Percentiles rank a stretch among this genome's conserved stretches.
These are phyloP conservation scores for Callopanchax toddi DNA, from an alignment of 2,113 vertebrate genomes.

Conservation along the genomic window DNA sequence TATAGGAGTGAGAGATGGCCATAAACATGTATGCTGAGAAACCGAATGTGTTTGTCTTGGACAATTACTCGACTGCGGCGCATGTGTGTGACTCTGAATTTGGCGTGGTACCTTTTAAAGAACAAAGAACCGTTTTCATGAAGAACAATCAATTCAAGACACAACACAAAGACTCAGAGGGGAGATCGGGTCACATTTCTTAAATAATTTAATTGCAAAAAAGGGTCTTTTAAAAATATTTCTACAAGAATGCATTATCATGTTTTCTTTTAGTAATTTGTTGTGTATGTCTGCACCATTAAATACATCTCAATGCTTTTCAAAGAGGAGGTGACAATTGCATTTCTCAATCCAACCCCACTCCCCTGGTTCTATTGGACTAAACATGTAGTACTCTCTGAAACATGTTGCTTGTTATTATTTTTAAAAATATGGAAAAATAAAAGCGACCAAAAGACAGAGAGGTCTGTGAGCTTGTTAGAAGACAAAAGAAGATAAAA, in stretches of 20 bases:
- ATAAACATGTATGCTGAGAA: constrained; percentile 33
- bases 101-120: constrained; percentile 19
- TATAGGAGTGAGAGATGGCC: constrained; percentile 25
- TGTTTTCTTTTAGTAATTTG: constrained; percentile 72
- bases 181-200: constrained; percentile 77
- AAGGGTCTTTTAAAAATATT: constrained; percentile 90
- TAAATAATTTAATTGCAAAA: constrained; percentile 97
- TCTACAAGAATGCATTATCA: constrained; percentile 87
- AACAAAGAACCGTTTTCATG: constrained; percentile 14
- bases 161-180: constrained; percentile 58
- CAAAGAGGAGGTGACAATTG: constrained; percentile 73
- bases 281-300: constrained; percentile 75
- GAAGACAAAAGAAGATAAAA: constrained; percentile 43
- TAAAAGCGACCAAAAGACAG: constrained; percentile 62
- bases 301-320: constrained; percentile 77
- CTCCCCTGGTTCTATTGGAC: constrained; percentile 35
- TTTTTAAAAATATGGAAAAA: background rate
- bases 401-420: constrained; percentile 47
- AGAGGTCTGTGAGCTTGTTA: constrained; percentile 45
- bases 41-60: constrained; percentile 39
- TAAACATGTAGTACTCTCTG: constrained; percentile 66
- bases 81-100: constrained; percentile 30
- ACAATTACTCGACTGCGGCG: constrained; percentile 18
- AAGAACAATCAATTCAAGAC: constrained; percentile 31
- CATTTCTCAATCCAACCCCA: constrained; percentile 34